Conservation (phyloP, 2,113 vertebrate genomes). For the Dasyornis broadbenti region DNA sequence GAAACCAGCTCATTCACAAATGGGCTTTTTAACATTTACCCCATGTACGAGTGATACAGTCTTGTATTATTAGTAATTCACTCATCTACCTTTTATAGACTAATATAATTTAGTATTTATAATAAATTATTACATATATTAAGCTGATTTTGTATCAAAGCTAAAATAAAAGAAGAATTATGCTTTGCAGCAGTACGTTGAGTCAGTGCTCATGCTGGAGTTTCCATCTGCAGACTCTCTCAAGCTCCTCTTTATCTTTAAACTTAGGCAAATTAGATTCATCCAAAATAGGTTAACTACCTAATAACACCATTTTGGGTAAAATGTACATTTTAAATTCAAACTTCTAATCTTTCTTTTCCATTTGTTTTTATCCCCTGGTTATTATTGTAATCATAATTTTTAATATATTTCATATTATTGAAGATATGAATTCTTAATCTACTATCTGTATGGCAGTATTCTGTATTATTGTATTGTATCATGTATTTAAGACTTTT, state of each 20-base stretch:
- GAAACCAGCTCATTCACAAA: not conserved
- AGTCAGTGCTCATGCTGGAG: not conserved
- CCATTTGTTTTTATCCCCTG: not conserved
- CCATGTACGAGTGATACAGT: not conserved
- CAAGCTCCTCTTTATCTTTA: not conserved
- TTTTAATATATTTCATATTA: not conserved
- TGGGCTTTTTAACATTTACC: not conserved
- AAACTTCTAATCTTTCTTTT: not conserved
- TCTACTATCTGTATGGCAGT: not conserved
- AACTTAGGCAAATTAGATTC: not conserved
- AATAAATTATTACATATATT: not conserved
- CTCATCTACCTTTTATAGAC: not conserved
- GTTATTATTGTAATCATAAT: not conserved
- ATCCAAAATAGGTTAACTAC: not conserved
- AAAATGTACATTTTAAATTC: not conserved
- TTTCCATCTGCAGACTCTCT: not conserved
- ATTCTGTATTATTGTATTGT: not conserved
- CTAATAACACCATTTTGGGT: not conserved
- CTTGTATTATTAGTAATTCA: not conserved
- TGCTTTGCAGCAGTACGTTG: not conserved
- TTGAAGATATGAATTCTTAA: not conserved
- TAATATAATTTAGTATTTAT: not conserved
- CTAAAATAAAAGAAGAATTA: not conserved
- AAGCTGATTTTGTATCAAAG: not conserved
- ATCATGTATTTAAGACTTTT: not conserved